These are phyloP conservation scores for Mythimna impura DNA, from an alignment of 2,888 invertebrate genomes.

Conservation along the genomic window DNA sequence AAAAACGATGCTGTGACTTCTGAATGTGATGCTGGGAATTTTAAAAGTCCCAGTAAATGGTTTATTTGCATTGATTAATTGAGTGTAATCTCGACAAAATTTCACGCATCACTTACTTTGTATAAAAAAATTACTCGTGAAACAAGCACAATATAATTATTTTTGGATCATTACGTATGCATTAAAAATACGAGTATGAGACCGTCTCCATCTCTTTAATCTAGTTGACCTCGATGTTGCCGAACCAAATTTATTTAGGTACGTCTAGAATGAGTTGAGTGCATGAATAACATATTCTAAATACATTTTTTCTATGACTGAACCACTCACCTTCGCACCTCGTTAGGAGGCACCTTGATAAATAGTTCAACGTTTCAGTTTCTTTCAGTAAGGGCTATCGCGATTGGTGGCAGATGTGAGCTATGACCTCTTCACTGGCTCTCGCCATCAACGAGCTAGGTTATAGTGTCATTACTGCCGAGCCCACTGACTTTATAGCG, in stretches of 20 bases:
- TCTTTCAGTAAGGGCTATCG: background rate
- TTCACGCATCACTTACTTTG: no score
- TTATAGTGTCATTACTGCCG: conserved; percentile 48
- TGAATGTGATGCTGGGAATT: no score
- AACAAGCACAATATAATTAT: conserved; percentile 5
- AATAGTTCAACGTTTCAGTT: conserved; percentile 16
- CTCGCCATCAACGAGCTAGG: conserved; percentile 46
- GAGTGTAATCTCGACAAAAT: no score
- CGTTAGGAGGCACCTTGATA: conserved; percentile 19
- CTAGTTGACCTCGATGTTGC: conserved; percentile 5
- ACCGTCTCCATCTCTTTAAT: conserved; percentile 15
- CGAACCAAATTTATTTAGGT: conserved; percentile 6
- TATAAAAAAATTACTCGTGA: background rate
- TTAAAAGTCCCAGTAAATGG: no score
- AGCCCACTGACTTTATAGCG: conserved; percentile 46
- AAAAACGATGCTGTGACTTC: no score
- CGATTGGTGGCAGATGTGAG: conserved; percentile 50
- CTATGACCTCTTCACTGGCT: conserved; percentile 39
- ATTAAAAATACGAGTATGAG: conserved; percentile 20
- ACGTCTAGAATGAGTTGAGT: background rate
- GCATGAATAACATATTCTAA: conserved; percentile 12
- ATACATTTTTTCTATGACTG: conserved; percentile 14
- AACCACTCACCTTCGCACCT: conserved; percentile 25
- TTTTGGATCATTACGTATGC: conserved; percentile 24
- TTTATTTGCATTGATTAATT: no score